A percentile compares a stretch with the other conserved stretches of the same genome.
Evolutionary conservation across 1,140 invertebrate species (phyloP).

Genomic region (Nixonia krombeini): DNA sequence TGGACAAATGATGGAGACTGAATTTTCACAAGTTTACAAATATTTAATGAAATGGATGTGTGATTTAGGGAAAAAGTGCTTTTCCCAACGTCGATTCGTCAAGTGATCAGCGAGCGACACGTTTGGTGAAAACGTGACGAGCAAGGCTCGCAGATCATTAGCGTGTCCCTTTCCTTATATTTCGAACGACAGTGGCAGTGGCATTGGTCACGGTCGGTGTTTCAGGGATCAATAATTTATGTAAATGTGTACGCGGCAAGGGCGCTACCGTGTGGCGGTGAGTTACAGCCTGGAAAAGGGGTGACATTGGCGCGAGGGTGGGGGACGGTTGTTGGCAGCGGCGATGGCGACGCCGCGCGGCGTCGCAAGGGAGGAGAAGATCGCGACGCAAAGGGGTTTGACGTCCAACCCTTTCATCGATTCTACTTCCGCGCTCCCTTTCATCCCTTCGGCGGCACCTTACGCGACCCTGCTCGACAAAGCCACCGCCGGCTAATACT

Average conservation of each 20-base stretch:
- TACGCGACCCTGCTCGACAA: constrained; percentile 53
- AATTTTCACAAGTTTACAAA: too few relatives aligned
- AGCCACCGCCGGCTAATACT: constrained; percentile 63
- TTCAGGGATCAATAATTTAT: constrained; percentile 73
- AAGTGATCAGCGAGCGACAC: too few relatives aligned
- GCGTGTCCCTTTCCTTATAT: constrained; percentile 37
- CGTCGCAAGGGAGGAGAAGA: constrained; percentile 53
- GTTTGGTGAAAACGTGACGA: too few relatives aligned
- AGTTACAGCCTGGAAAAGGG: constrained; percentile 65
- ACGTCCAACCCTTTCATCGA: constrained; percentile 71
- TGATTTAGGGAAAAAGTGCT: too few relatives aligned
- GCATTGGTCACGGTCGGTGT: constrained; percentile 66
- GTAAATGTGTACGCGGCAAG: constrained; percentile 71
- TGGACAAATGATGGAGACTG: too few relatives aligned
- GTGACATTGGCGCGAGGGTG: constrained; percentile 49
- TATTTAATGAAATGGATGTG: too few relatives aligned
- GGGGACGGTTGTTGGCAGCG: constrained; percentile 50
- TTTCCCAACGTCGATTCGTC: too few relatives aligned
- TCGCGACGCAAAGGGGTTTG: constrained; percentile 67
- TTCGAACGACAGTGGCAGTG: constrained; percentile 57
- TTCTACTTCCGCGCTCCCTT: constrained; percentile 67
- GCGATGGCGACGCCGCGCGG: constrained; percentile 45
- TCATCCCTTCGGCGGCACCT: constrained; percentile 57
- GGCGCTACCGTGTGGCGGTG: constrained; percentile 71
- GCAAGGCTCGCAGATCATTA: constrained; percentile 28